phyloP scores from a whole-genome alignment of 2,113 vertebrate genomes.

The Ursus arctos region DNA sequence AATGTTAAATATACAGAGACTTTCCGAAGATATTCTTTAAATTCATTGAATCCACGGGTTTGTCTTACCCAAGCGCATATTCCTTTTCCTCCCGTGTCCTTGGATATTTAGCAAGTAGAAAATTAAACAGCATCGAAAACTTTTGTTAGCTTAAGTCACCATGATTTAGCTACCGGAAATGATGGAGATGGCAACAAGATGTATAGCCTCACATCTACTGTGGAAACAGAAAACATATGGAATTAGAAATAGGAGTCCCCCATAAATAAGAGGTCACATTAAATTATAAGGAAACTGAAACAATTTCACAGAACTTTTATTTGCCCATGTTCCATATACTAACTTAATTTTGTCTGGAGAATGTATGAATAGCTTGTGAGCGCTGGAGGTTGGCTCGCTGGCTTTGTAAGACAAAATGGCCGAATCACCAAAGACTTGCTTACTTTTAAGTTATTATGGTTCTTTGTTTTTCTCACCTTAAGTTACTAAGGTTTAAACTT shows the following conservation, averaged over 20 bases:
- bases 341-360: not conserved
- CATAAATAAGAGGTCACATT: not conserved
- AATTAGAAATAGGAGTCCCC: not conserved
- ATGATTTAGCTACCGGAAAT: not conserved
- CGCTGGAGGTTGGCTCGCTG: not conserved
- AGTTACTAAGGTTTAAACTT: not conserved
- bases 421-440: not conserved
- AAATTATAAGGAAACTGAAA: not conserved
- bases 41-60: not conserved
- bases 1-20: not conserved
- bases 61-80: not conserved
- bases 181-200: not conserved
- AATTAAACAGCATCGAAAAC: not conserved
- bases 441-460: not conserved
- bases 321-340: not conserved
- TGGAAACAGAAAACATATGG: not conserved
- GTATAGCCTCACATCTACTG: not conserved
- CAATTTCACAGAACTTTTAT: not conserved
- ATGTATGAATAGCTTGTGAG: not conserved
- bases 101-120: not conserved
- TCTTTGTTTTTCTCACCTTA: conserved; percentile 10
- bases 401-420: not conserved
- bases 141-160: not conserved
- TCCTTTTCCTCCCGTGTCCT: not conserved
- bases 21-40: not conserved